These are phyloP conservation scores for Bovichtus variegatus DNA, from an alignment of 2,797 vertebrate genomes.

Conservation along the genomic window DNA sequence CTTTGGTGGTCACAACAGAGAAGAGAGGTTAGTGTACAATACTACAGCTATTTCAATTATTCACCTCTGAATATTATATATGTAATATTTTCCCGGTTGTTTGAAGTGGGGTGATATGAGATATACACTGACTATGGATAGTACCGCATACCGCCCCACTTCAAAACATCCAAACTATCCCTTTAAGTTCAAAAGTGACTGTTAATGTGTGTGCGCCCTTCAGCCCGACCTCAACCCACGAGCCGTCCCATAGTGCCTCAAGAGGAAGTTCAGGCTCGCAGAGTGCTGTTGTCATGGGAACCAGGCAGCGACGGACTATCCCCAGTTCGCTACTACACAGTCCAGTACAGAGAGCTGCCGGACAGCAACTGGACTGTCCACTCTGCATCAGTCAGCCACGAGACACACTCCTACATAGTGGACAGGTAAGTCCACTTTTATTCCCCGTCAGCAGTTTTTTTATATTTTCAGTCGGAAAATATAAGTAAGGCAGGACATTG, in stretches of 20 bases:
- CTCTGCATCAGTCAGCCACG: conserved; percentile 90
- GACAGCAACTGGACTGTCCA: conserved; percentile 91
- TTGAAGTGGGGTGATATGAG: too few species aligned
- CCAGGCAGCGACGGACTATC: conserved; percentile 96
- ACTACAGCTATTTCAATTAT: conserved; percentile 11
- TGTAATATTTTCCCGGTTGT: too few species aligned
- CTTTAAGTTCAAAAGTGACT: conserved; percentile 13
- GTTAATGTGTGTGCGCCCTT: conserved; percentile 12
- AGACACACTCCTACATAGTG: conserved; percentile 90
- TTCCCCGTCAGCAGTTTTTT: neutral
- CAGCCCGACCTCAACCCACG: conserved; percentile 94
- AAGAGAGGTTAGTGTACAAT: conserved; percentile 89
- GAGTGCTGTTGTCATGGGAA: conserved; percentile 95
- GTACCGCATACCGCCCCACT: too few species aligned
- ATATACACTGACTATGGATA: too few species aligned
- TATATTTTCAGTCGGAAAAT: neutral
- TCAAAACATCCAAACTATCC: too few species aligned
- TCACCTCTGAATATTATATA: conserved; percentile 24
- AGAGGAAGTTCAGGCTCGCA: conserved; percentile 92
- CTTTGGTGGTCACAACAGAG: conserved; percentile 96
- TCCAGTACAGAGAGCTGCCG: conserved; percentile 94
- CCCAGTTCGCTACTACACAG: conserved; percentile 95
- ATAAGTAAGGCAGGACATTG: neutral
- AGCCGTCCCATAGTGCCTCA: conserved; percentile 93
- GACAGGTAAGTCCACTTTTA: conserved; percentile 85